Evolutionary conservation across 1,140 invertebrate genomes (phyloP).

Genomic region (Eubasilissa regina): DNA sequence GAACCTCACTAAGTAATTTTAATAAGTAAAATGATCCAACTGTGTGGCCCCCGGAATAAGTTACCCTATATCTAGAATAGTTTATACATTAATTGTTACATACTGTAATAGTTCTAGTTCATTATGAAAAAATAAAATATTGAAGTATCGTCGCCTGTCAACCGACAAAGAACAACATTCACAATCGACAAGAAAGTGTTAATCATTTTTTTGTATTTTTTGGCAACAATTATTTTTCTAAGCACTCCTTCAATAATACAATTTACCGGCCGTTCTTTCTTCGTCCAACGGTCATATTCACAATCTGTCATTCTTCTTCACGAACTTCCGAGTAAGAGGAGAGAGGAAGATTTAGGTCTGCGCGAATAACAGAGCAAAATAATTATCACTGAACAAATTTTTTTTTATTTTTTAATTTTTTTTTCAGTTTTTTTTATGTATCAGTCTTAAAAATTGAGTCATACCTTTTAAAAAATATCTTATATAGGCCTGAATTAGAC

Average conservation of each 20-base stretch:
- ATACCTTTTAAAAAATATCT: constrained; percentile 60
- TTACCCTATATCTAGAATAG: constrained; percentile 55
- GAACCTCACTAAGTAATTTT: constrained; percentile 53
- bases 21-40: constrained; percentile 57
- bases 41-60: constrained; percentile 54
- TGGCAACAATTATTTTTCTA: constrained; percentile 58
- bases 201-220: constrained; percentile 58
- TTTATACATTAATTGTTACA: constrained; percentile 51
- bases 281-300: not conserved
- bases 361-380: constrained; percentile 59
- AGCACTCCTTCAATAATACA: constrained; percentile 53
- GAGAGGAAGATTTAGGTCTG: constrained; percentile 54
- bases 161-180: constrained; percentile 59
- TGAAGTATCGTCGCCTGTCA: constrained; percentile 56
- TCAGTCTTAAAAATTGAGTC: constrained; percentile 61
- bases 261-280: constrained; percentile 34
- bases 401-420: constrained; percentile 51
- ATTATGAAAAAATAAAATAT: constrained; percentile 62
- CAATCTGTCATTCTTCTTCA: not conserved
- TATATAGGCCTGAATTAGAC: constrained; percentile 55
- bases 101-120: constrained; percentile 55
- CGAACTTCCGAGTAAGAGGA: constrained; percentile 33
- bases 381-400: constrained; percentile 57
- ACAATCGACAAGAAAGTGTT: constrained; percentile 55
- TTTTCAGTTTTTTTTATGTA: constrained; percentile 59